Evolutionary conservation across 2,888 invertebrate species (phyloP), one percentile per base, ranked within the genome.

Genomic region (Brachyptera putata): DNA sequence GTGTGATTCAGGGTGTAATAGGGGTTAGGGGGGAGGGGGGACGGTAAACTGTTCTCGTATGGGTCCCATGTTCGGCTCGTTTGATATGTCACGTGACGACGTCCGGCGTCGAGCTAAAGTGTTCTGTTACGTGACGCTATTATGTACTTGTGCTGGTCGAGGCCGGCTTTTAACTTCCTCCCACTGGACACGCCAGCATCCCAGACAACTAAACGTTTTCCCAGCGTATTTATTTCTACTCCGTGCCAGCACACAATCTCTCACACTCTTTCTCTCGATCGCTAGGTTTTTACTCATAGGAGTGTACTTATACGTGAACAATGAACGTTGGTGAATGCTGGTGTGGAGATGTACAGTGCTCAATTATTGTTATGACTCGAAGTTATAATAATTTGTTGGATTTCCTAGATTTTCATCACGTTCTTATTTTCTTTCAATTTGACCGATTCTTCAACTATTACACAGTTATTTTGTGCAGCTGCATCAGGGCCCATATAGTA

Each of bases 71-170:
- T 48, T 48, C 22, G n/a, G 48, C n/a, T 25, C 48, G 48, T 48
- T 24, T 16, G 48, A n/a, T 30, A 7, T 11, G 30, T 30, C 11
- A 5, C 30, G 7, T 11, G 24, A n/a, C 46, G 46, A 46, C 46
- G 46, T 24, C 18, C 43, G 43, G 43, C 43, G 37, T 37, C 41
- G 41, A 7, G 14, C 18, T 21, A 46, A 46, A 46, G 46, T 46
- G 46, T 46, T 46, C 46, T 5, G 46, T n/a, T 46, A 50, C 50
- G 50, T 50, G 50, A 50, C 16, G 50, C 50, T 34, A 50, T 50
- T 50, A 50, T 50, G 50, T 50, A 16, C 26, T 34, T 13, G 41
- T n/a, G 16, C 16, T 39, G 5, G 4, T 5, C 7, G 39, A 14
- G 39, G 39, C 39, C 39, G 30, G 3, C 30, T 26, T 30, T 50